Percentiles rank a stretch among this genome's conserved stretches.
phyloP scores from a whole-genome alignment of 2,113 vertebrate genomes.

The Paramormyrops kingsleyae region DNA sequence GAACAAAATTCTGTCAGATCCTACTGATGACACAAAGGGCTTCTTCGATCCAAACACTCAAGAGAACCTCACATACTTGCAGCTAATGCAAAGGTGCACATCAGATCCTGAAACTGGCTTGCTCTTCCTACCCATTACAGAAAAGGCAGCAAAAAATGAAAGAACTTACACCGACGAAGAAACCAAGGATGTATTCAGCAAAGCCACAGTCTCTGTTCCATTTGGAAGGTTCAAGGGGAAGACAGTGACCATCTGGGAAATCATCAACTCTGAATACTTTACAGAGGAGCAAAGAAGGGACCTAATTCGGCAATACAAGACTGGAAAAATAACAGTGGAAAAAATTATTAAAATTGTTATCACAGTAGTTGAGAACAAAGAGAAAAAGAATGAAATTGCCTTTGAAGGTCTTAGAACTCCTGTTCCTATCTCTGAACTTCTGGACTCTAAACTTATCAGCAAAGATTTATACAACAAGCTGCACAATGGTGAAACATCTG shows the following conservation, averaged over 20 bases:
- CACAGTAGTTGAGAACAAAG: constrained; percentile 82
- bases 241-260: constrained; percentile 90
- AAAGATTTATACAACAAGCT: constrained; percentile 76
- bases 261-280: constrained; percentile 93
- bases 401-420: constrained; percentile 81
- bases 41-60: constrained; percentile 91
- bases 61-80: constrained; percentile 82
- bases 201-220: constrained; percentile 79
- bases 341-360: constrained; percentile 91
- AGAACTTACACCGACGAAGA: constrained; percentile 81
- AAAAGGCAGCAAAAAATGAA: constrained; percentile 70
- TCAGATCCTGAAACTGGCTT: constrained; percentile 73
- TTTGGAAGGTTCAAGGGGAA: constrained; percentile 83
- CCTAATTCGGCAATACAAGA: constrained; percentile 84
- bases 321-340: constrained; percentile 90
- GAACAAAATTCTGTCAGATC: constrained; percentile 68
- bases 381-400: constrained; percentile 74
- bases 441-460: constrained; percentile 79
- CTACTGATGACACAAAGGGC: constrained; percentile 77
- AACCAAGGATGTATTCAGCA: constrained; percentile 82
- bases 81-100: constrained; percentile 76
- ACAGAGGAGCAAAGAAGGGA: constrained; percentile 85
- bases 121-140: constrained; percentile 76
- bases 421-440: constrained; percentile 75
- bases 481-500: constrained; percentile 71